Evolutionary conservation across 2,113 vertebrate genomes (phyloP), one percentile per base, ranked within the genome.

Genomic region (Scortum barcoo): DNA sequence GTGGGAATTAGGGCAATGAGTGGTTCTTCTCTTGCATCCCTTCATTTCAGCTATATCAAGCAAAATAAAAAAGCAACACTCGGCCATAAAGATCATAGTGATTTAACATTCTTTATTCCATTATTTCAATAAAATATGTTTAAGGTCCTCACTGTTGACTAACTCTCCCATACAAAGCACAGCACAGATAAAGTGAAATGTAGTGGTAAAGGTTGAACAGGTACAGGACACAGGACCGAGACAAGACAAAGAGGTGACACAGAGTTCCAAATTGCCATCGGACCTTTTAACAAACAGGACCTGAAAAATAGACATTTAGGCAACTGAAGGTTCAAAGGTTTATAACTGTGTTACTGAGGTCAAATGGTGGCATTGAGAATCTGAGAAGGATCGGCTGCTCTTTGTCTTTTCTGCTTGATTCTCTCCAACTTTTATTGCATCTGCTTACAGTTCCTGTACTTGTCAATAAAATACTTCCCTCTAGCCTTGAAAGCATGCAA

Each of bases 101-200:
- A n/a, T 88, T 92, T 88, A 26, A 89, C 75, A 84, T 88, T 86
- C 70, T 95, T 95, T 93, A 94, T 91, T 93, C 63, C 62, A 85
- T 73, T 58, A 67, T 76, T 80, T 89, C 75, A 81, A 77, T 86
- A 81, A 92, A 91, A 84, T 81, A 66, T 78, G 42, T 83, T 71
- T 83, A 76, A 87, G 87, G 79, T 92, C 65, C 63, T 84, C 83
- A 70, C 17, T 83, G 71, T 70, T 74, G 82, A 84, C 74, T 81
- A 84, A 56, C 7, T 53, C 58, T 85, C 56, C 66, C 79, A 82
- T 69, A 79, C 74, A 80, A 84, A 86, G 79, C 88, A 90, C 84
- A 88, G 86, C 79, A 89, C 80, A 76, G 75, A 81, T 78, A 76
- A 75, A 87, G 74, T 88, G 44, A 90, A 88, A 88, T 84, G 79